phyloP scores from a whole-genome alignment of 2,797 vertebrate genomes.

The Tragopan temminckii region DNA sequence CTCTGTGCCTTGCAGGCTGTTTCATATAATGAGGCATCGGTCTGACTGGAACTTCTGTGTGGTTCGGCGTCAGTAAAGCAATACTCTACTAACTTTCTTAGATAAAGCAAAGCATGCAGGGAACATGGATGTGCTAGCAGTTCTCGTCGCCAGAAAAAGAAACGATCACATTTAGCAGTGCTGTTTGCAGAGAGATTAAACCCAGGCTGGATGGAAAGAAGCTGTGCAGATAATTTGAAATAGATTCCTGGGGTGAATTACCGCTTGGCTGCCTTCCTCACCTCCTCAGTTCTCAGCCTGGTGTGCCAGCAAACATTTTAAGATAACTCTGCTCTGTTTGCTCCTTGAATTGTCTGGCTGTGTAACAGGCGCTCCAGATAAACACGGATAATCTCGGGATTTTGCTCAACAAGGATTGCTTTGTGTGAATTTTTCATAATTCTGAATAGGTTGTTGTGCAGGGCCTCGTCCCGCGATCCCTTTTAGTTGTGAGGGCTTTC shows the following conservation, averaged over 20 bases:
- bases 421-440: constrained; percentile 28
- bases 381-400: constrained; percentile 56
- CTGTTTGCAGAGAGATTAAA: constrained; percentile 41
- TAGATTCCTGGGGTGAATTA: constrained; percentile 19
- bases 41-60: constrained; percentile 48
- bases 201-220: not conserved
- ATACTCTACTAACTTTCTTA: constrained; percentile 32
- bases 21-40: not conserved
- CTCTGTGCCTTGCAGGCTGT: not conserved
- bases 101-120: constrained; percentile 34
- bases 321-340: constrained; percentile 59
- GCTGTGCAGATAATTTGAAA: constrained; percentile 49
- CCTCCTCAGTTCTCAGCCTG: not conserved
- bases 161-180: constrained; percentile 4
- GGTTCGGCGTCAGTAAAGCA: constrained; percentile 9
- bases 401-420: constrained; percentile 46
- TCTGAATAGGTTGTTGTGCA: constrained; percentile 4
- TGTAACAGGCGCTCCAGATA: constrained; percentile 48
- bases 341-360: constrained; percentile 54
- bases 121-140: not conserved
- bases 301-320: constrained; percentile 59
- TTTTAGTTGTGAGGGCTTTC: not conserved
- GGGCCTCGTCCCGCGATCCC: not conserved
- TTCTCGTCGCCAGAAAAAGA: not conserved
- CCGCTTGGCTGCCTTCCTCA: constrained; percentile 45